Base-by-base conservation (phyloP, 1,140 invertebrate genomes). In the Sitodiplosis mosellana region DNA sequence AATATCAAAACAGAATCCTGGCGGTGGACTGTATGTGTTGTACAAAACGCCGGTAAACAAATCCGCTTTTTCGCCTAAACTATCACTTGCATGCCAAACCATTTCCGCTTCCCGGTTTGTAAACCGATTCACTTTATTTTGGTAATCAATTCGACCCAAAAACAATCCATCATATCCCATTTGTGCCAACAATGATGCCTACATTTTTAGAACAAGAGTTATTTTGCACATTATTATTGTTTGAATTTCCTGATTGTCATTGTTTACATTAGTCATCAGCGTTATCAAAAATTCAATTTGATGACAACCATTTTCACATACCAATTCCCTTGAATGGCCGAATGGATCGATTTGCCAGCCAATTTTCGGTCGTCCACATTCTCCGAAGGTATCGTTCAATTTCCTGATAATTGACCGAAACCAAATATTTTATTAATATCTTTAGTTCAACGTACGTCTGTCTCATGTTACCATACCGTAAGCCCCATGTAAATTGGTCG, bases 331-430 rank as follows among this genome's bases (percentile, higher is more conserved):
- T 0, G 85, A 86, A 59, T 92, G 87, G 0, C 87, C 87, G 57
- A 90, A 91, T 1, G 87, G 85, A 66, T 90, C 86, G 45, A 92
- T 89, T 63, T 92, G 87, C 87, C 87, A 92, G 1, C 80, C 85
- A 6, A 87, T 74, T 45, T 70, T 71, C 0, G 86, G 87, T 10
- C 74, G 61, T 0, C 74, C 85, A 60, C 86, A 90, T 19, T 72
- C 65, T 4, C 86, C 87, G 58, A 91, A 87, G 0, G 79, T 81
- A 14, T 87, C 75, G 50, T 83, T 76, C 17, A 45, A 33, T 38
- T 38, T 38, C 14, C 36, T 38, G 33, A 4, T 46, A 15, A 5
- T n/a, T 38, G 5, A 14, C 14, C 17, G 14, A n/a, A 38, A n/a
- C 36, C 36, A 17, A 6, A 17, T 14, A 38, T n/a, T 38, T 38